A percentile compares a stretch with the other conserved stretches of the same genome.
Conservation (phyloP, 2,888 invertebrate species). For the Drosophila phalerata region DNA sequence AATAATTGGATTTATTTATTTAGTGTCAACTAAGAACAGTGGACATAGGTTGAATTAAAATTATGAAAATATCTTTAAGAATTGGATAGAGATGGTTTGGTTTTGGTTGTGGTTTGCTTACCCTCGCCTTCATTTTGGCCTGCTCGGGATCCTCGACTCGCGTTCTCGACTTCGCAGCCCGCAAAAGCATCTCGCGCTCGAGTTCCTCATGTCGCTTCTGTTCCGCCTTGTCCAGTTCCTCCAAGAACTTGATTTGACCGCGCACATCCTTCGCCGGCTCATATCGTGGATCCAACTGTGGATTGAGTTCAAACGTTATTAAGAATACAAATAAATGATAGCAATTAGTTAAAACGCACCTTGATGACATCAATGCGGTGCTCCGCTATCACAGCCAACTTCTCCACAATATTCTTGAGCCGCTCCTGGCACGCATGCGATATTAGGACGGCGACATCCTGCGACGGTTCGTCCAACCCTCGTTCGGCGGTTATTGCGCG, state of each 20-base stretch:
- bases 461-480: constrained; percentile 92
- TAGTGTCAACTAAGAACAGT: no score
- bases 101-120: constrained; percentile 78
- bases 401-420: constrained; percentile 95
- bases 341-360: constrained; percentile 85
- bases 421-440: constrained; percentile 98
- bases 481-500: constrained; percentile 91
- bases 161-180: constrained; percentile 97
- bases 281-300: constrained; percentile 93
- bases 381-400: constrained; percentile 96
- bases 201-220: constrained; percentile 97
- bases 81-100: no score
- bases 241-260: constrained; percentile 97
- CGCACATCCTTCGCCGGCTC: constrained; percentile 95
- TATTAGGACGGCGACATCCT: constrained; percentile 95
- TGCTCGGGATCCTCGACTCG: constrained; percentile 99
- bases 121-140: constrained; percentile 98
- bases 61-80: no score
- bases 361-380: constrained; percentile 97
- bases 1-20: no score
- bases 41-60: no score
- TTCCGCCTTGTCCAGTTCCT: constrained; percentile 97
- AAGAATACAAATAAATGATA: not conserved
- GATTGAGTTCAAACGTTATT: constrained; percentile 20
- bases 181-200: constrained; percentile 96